A percentile compares a stretch with the other conserved stretches of the same genome.
phyloP scores from a whole-genome alignment of 2,797 vertebrate genomes.

The Limnodromus scolopaceus region DNA sequence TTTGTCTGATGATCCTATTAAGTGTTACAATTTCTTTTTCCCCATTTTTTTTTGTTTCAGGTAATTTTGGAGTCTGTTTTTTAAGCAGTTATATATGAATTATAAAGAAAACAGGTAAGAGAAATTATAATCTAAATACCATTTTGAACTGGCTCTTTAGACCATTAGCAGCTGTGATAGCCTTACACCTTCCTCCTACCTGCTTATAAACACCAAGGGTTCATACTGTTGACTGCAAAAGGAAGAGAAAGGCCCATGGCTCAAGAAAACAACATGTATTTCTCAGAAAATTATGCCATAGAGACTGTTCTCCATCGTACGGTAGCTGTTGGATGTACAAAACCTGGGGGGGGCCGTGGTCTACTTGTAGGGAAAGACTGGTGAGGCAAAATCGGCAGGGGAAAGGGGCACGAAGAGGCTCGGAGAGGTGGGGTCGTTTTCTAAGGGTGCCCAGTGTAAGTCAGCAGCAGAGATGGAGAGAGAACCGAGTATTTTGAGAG shows the following conservation, averaged over 20 bases:
- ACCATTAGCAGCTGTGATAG: neutral
- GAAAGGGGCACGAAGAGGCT: neutral
- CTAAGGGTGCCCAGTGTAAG: neutral
- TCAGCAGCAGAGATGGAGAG: neutral
- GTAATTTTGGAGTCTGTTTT: constrained; percentile 24
- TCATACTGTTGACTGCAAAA: neutral
- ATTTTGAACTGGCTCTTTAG: constrained; percentile 41
- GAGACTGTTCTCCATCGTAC: neutral
- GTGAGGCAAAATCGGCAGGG: neutral
- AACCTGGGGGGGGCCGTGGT: rapidly evolving
- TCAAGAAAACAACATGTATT: neutral
- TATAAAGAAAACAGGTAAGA: constrained; percentile 32
- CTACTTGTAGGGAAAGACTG: neutral
- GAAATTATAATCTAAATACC: constrained; percentile 4
- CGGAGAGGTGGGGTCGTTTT: neutral
- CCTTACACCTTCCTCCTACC: neutral
- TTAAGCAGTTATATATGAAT: constrained; percentile 35
- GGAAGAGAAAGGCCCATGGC: neutral
- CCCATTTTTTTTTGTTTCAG: neutral
- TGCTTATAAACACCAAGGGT: neutral
- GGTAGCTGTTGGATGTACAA: neutral
- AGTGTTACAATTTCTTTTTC: neutral
- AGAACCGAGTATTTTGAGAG: neutral
- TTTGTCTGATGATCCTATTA: constrained; percentile 46
- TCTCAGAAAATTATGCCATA: neutral